phyloP scores from a whole-genome alignment of 1,140 invertebrate species.

The Aphaenogaster rudis region DNA sequence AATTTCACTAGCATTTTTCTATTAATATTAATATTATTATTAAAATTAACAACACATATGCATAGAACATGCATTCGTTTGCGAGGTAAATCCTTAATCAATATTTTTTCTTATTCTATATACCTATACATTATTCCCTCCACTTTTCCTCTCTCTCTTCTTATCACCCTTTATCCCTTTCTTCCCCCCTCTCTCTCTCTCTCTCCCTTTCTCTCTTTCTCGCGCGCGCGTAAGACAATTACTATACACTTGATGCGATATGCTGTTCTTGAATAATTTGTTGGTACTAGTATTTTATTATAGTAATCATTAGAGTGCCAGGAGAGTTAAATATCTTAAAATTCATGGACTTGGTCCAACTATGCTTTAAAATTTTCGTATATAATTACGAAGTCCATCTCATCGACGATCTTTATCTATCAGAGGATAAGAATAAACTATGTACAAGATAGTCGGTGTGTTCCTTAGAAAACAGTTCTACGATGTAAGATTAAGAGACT shows the following conservation, averaged over 20 bases:
- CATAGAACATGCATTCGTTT: not conserved
- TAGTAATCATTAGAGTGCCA: constrained; percentile 10
- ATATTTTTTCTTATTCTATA: not conserved
- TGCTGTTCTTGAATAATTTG: not conserved
- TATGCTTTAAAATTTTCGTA: constrained; percentile 57
- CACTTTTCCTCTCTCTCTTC: not conserved
- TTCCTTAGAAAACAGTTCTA: constrained; percentile 57
- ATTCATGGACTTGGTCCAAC: constrained; percentile 41
- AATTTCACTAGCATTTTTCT: not conserved
- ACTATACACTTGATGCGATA: not conserved
- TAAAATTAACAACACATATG: not conserved
- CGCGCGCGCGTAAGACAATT: not conserved
- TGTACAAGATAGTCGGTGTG: constrained; percentile 39
- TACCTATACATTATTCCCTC: not conserved
- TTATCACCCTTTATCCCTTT: not conserved
- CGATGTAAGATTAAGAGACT: constrained; percentile 42
- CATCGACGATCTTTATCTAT: constrained; percentile 52
- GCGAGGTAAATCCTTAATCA: not conserved
- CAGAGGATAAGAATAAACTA: constrained; percentile 40
- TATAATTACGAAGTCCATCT: constrained; percentile 37
- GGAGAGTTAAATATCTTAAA: not conserved
- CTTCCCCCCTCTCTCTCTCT: not conserved
- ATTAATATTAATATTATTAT: constrained; percentile 7
- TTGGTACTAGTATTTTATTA: constrained; percentile 22
- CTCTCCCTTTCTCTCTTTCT: not conserved